Evolutionary conservation across 2,797 vertebrate species (phyloP), one percentile per base, ranked within the genome.

Genomic region (Chaunax sp.): DNA sequence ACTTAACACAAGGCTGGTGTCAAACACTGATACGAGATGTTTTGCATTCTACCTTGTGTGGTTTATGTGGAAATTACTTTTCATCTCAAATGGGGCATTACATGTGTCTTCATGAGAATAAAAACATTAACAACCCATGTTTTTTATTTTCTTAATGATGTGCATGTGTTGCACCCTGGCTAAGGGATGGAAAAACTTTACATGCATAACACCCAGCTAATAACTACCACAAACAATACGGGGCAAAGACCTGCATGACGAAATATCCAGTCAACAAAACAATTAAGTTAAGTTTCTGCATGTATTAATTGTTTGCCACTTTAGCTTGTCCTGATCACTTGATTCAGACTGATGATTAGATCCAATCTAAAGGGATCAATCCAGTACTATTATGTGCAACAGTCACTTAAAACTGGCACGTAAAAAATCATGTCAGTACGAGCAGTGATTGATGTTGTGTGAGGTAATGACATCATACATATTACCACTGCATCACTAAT

Each of bases 261-360:
- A 23, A 67, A 45, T 2, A 71, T 72, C 35, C 30, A 73, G 67
- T 68, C 64, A 77, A 72, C 71, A 82, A 69, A 75, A 78, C 52
- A 40, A 70, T 75, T 71, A 83, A 64, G 6, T 26, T 22, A 18
- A 72, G 53, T 41, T 61, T 50, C 61, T 46, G 18, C 47, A 56
- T 3, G 3, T 49, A 51, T 43, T 35, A 25, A 51, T 68, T 75
- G 56, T 66, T 63, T 64, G 20, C n/a, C 15, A n/a, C n/a, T 60
- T 15, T 22, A 56, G 28, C 25, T 49, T 61, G 58, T 71, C 28
- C 18, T 70, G 51, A 69, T 40, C 23, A 46, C 22, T 0, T 0
- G 55, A 41, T 53, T 82, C 35, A 79, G n/a, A 23, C 12, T 3
- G 0, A 20, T 43, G 33, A 20, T 78, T 61, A 56, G 20, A 53